Evolutionary conservation across 2,113 vertebrate genomes (phyloP), one percentile per base, ranked within the genome.

Genomic region (Microtus ochrogaster): DNA sequence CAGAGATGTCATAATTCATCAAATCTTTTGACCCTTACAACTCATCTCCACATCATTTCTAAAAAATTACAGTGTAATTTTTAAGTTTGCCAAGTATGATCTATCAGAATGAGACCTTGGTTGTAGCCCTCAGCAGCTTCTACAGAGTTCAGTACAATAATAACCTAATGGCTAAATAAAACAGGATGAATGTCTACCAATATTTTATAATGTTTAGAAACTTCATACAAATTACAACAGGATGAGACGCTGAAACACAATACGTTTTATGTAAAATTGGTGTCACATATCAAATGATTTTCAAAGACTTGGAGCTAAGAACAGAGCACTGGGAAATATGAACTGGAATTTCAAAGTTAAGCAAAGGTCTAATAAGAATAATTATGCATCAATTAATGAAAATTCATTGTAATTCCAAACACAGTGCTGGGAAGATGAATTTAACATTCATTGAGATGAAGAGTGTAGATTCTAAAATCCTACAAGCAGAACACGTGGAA

Each of bases 1-100:
- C 76, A 89, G 26, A 94, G 76, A 94, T 94, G 81, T 96, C 82
- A 52, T 95, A 92, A 87, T 94, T 96, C 47, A 85, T 92, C 79
- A 94, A 58, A 76, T 96, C 63, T 30, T n/a, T 86, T 96, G 92
- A 91, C 33, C 17, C 39, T 28, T 90, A 24, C 2, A 39, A 85
- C 10, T 95, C 52, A 85, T 86, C 90, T 13, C 58, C 4, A 84
- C 92, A 97, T 96, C 95, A 78, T 96, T 93, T 95, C 89, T 74
- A 58, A 95, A 84, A 92, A 14, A 77, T 14, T 89, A 92, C 68
- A 85, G 58, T 97, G 26, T 97, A 95, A 97, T 96, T 96, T 97
- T 97, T 97, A 21, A 89, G 74, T 77, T 94, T 93, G 74, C 82
- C 94, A 96, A 95, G 82, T 96, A 91, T 94, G 86, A 96, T 17